Evolutionary conservation across 2,888 invertebrate species (phyloP), one percentile per base, ranked within the genome.

Genomic region (Andrena haemorrhoa): DNA sequence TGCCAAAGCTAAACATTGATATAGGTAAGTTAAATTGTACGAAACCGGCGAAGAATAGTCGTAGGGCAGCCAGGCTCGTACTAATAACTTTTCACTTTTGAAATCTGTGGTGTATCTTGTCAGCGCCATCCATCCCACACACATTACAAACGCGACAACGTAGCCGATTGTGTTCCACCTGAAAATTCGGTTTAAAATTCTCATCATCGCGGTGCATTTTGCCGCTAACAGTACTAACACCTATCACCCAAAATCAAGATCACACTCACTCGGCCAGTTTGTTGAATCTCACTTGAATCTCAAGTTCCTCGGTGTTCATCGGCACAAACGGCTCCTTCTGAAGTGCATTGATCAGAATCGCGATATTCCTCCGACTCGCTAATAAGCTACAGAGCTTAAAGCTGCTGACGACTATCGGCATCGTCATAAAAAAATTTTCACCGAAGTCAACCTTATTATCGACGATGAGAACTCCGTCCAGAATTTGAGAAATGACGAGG

Each of bases 351-450:
- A 58, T 60, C 58, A 85, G 49, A 1, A 29, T 26, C 7, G 26
- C 53, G 20, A 86, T 76, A 8, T 58, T 79, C 8, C 64, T 23
- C 5, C 83, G 82, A 16, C 79, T 75, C 3, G 63, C 23, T 8
- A 88, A 35, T n/a, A 90, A 35, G 20, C 51, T 85, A 0, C 61
- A 35, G 31, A 82, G 75, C 74, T 90, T 90, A 8, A 63, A 83
- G 26, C 80, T 80, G 53, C 61, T 58, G 2, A 72, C 64, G 0
- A 86, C 7, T 66, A 85, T 79, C 3, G 84, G 69, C 0, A 89
- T 33, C 2, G 89, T 53, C 47, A 89, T 68, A 31, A 84, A 89
- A 2, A 85, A 72, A 61, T 84, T 86, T 10, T 87, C 85, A 0
- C 83, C 77, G 23, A 89, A 83, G 1, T 89, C 83, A 3, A 84